Evolutionary conservation across 2,888 invertebrate genomes (phyloP), one percentile per base, ranked within the genome.

Genomic region (Linnaemya vulpina): DNA sequence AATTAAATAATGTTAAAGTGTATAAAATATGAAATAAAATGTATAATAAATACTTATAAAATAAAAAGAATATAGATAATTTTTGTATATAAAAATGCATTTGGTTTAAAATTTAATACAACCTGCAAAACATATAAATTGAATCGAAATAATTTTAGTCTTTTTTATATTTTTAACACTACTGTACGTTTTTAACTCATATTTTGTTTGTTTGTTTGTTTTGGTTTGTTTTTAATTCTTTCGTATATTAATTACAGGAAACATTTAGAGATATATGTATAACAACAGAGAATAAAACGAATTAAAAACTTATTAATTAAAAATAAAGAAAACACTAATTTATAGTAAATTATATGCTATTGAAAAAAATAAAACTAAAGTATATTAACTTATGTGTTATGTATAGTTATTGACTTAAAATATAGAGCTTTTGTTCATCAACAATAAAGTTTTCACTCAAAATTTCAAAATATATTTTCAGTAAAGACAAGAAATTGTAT

Each of bases 21-120:
- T 60, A 62, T 70, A 53, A 62, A 46, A 60, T 58, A 60, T 73
- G 73, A 38, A 25, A 65, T 65, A 73, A 78, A 65, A 63, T 63
- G 35, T 71, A 68, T 71, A 78, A 84, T 75, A 76, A 68, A 80
- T 74, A 79, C 82, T 85, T 85, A 82, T 62, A 53, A 35, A 78
- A 75, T 70, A 75, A 73, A 70, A 63, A 65, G 71, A 73, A 70
- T 58, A 65, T 40, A 74, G 11, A 63, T 13, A 73, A 43, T 43
- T 68, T 81, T 80, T 79, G 25, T 79, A 63, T 65, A 68, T 73
- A 83, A 84, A 81, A 86, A 83, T 86, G 83, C 83, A 81, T 86
- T 77, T 81, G 79, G 80, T 74, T 80, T 76, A 62, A 60, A 68
- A 70, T 80, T 80, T 83, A 80, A 86, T 83, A 86, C 83, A 83